Base-by-base conservation (phyloP, 2,113 vertebrate species). In the Chitala chitala region DNA sequence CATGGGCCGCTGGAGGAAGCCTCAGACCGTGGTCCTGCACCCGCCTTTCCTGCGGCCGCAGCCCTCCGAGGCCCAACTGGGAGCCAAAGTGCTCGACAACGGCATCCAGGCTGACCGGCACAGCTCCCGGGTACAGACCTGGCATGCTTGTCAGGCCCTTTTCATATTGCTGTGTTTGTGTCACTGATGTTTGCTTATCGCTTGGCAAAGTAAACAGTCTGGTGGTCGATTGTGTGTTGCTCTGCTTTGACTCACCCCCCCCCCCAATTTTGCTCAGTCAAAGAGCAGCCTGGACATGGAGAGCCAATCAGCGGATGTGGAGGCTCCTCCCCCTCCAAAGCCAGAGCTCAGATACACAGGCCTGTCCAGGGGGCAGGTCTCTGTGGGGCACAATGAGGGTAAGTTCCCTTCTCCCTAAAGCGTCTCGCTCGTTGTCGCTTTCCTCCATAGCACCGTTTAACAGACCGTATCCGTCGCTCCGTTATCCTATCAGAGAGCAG, bases 251-350 rank as follows among this genome's bases (percentile, higher is more conserved):
- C 20, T 29, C 42, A 12, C 26, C n/a, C 29, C 7, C 7, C 12
- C 55, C 29, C 17, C n/a, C 7, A 6, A 29, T 74, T 31, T 75
- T 76, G 10, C 7, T 46, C 82, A 97, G 95, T 98, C 96, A 65
- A 97, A 95, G 83, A 95, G 94, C 84, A 99, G 96, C 82, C 85
- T 96, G 78, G 95, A 98, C 81, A 95, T 94, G 3, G 95, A 98
- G 86, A 98, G 95, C 85, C 96, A 98, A 84, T 99, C 96, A 3
- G 95, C 93, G 0, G 96, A 99, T 0, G 92, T 92, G 1, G 95
- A 98, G 53, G 91, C 96, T 1, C 96, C 96, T 20, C 95, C 95
- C 51, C 96, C 96, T 74, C 96, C 96, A 36, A 98, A 98, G 86
- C 96, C 96, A 0, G 94, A 98, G 83, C 87, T 98, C 84, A 93